Percentiles rank a stretch among this genome's conserved stretches.
These are phyloP conservation scores for Uloborus diversus DNA, from an alignment of 1,140 invertebrate genomes.

Conservation along the genomic window DNA sequence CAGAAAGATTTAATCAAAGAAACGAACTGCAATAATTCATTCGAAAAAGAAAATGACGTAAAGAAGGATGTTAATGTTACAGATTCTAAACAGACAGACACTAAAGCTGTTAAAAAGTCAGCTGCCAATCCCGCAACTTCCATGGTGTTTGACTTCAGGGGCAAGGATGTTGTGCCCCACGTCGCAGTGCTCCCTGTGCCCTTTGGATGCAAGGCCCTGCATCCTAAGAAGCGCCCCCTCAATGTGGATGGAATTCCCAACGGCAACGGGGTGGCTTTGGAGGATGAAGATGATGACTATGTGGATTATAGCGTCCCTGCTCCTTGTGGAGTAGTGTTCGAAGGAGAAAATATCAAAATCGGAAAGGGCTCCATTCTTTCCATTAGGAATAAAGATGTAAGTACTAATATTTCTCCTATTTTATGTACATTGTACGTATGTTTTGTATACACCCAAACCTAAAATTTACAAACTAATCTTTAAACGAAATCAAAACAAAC, in stretches of 20 bases:
- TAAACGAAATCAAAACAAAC: no score
- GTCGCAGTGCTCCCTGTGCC: slow-evolving; percentile 56
- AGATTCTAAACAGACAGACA: no score
- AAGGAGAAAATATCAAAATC: slow-evolving; percentile 88
- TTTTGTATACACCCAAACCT: no score
- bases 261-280: slow-evolving; percentile 72
- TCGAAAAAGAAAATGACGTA: not conserved
- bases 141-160: slow-evolving; percentile 60
- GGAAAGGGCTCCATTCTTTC: slow-evolving; percentile 82
- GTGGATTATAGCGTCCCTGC: slow-evolving; percentile 66
- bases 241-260: slow-evolving; percentile 35
- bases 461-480: no score
- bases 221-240: slow-evolving; percentile 22
- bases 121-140: slow-evolving; percentile 21
- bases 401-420: slow-evolving; percentile 41
- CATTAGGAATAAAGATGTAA: slow-evolving; percentile 74
- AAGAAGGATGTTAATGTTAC: not conserved
- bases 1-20: not conserved
- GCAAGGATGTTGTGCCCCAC: slow-evolving; percentile 59
- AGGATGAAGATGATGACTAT: slow-evolving; percentile 73
- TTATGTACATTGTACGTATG: not conserved
- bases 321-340: slow-evolving; percentile 79
- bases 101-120: slow-evolving; percentile 23
- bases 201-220: slow-evolving; percentile 52
- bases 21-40: not conserved